A percentile compares a stretch with the other conserved stretches of the same genome.
These are phyloP conservation scores for Smittia aterrima DNA, from an alignment of 2,888 invertebrate species.

Conservation along the genomic window DNA sequence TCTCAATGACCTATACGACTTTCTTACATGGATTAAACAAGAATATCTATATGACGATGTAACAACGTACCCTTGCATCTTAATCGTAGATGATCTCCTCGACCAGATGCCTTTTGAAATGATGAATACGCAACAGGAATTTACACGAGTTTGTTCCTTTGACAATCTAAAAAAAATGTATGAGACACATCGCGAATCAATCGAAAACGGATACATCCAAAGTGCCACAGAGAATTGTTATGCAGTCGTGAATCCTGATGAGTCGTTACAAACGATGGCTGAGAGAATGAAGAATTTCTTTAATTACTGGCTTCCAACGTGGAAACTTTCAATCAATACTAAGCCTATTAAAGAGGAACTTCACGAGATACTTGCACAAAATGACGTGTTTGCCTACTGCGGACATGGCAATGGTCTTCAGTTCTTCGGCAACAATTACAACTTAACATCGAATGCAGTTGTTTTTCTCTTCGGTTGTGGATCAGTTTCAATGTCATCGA, in stretches of 20 bases:
- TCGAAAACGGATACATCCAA: slow-evolving; percentile 49
- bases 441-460: slow-evolving; percentile 58
- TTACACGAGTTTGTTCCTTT: slow-evolving; percentile 50
- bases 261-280: slow-evolving; percentile 55
- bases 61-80: slow-evolving; percentile 47
- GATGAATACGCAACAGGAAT: slow-evolving; percentile 50
- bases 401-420: slow-evolving; percentile 69
- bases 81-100: slow-evolving; percentile 52
- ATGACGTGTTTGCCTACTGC: slow-evolving; percentile 64
- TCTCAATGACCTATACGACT: slow-evolving; percentile 34
- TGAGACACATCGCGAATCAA: slow-evolving; percentile 46
- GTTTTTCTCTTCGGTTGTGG: slow-evolving; percentile 68
- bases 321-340: slow-evolving; percentile 54
- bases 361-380: slow-evolving; percentile 54
- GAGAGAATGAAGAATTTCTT: slow-evolving; percentile 55
- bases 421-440: slow-evolving; percentile 58
- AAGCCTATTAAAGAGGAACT: slow-evolving; percentile 58
- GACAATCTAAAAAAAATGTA: slow-evolving; percentile 49
- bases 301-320: slow-evolving; percentile 56
- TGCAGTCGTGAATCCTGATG: slow-evolving; percentile 51
- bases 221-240: slow-evolving; percentile 47
- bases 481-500: slow-evolving; percentile 53
- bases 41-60: slow-evolving; percentile 35
- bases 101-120: slow-evolving; percentile 54
- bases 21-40: slow-evolving; percentile 39